Evolutionary conservation across 2,888 invertebrate genomes (phyloP).

Genomic region (Pterostichus madidus): DNA sequence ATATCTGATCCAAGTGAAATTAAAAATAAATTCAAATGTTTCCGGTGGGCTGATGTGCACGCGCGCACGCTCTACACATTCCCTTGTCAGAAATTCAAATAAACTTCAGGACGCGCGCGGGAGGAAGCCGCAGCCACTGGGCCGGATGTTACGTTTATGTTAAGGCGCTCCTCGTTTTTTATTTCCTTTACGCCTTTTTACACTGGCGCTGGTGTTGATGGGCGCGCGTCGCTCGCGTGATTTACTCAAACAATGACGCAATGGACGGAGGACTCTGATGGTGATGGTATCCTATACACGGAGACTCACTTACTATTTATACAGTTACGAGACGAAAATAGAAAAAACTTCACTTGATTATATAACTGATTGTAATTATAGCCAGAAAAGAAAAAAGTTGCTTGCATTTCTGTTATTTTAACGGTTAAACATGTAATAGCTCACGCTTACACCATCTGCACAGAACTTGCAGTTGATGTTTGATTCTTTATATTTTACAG

Average conservation of each 20-base stretch:
- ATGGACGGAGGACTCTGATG: neutral
- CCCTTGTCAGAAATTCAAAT: conserved; percentile 63
- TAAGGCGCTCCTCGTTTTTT: conserved; percentile 56
- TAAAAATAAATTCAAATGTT: conserved; percentile 64
- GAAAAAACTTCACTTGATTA: too few species aligned
- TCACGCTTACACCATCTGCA: too few species aligned
- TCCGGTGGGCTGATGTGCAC: conserved; percentile 40
- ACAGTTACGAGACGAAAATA: conserved; percentile 1
- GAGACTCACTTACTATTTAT: conserved; percentile 12
- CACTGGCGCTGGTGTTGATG: conserved; percentile 44
- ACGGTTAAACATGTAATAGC: too few species aligned
- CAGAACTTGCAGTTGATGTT: too few species aligned
- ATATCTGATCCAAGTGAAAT: conserved; percentile 19
- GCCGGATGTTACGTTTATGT: conserved; percentile 66
- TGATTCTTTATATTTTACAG: too few species aligned
- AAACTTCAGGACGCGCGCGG: conserved; percentile 50
- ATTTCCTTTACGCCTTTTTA: conserved; percentile 52
- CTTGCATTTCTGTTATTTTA: too few species aligned
- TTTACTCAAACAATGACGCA: conserved; percentile 61
- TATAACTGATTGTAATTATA: too few species aligned
- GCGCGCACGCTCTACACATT: conserved; percentile 22
- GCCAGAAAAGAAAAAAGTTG: too few species aligned
- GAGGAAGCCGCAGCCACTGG: conserved; percentile 56
- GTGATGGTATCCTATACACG: too few species aligned
- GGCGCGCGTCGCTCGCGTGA: conserved; percentile 41